Evolutionary conservation across 2,888 invertebrate genomes (phyloP), one percentile per base, ranked within the genome.

Genomic region (Cepaea hortensis): DNA sequence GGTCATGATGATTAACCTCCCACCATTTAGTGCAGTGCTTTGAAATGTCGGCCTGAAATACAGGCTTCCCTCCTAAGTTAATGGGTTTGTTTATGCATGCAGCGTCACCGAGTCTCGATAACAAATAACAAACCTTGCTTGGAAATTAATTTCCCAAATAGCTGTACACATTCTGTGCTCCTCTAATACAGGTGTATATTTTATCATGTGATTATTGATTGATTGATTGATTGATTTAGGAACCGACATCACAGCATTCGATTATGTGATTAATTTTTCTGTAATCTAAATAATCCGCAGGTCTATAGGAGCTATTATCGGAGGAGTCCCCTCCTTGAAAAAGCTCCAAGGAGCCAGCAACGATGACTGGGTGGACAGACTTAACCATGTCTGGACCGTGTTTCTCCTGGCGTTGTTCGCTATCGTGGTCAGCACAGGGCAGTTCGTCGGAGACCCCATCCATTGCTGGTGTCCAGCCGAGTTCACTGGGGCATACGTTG

Each of bases 301-400:
- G 90, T 88, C 89, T 84, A 88, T 90, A 81, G 88, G 90, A 70
- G 81, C 88, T 20, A 86, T 90, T 55, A 88, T 90, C 48, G 84
- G 92, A 88, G 91, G 91, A 61, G 91, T 93, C 77, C 92, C 92
- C 87, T 91, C 91, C 77, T 91, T 92, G 81, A 91, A 91, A 89
- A 92, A 92, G 89, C 91, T 93, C 76, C 91, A 91, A 73, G 92
- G 92, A 68, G 91, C 91, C 75, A 91, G 90, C 61, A 93, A 92
- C 79, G 93, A 93, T 88, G 93, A 93, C 87, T 92, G 92, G 91
- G 90, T 92, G 3, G 93, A 93, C 87, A 89, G 93, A n/a, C 89
- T 92, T 83, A 92, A 90, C 86, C 93, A 93, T 90, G 91, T 93
- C 23, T 92, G 92, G 89, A 91, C 91, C 3, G 92, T 92, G n/a